phyloP scores from a whole-genome alignment of 2,113 vertebrate species.

The Guaruba guarouba region DNA sequence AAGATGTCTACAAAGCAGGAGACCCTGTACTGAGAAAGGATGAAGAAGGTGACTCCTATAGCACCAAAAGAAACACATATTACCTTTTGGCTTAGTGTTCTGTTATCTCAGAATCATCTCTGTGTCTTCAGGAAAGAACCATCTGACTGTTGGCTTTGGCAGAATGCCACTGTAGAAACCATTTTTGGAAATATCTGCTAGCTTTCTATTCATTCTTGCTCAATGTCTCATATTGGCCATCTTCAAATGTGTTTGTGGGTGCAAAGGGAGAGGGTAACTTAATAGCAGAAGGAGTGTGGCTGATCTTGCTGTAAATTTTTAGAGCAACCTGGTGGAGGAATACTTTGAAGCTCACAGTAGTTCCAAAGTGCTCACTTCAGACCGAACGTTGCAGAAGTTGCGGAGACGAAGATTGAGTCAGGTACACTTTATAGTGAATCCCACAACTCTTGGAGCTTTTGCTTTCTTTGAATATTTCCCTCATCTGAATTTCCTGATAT shows the following conservation, averaged over 20 bases:
- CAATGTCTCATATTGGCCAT: neutral
- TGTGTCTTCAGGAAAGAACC: neutral
- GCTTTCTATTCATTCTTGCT: neutral
- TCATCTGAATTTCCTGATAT: neutral
- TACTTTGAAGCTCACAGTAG: constrained; percentile 97
- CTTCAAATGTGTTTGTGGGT: neutral
- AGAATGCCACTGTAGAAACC: neutral
- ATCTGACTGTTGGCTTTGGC: neutral
- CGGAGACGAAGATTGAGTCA: constrained; percentile 85
- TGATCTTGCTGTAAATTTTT: constrained; percentile 37
- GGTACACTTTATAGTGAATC: constrained; percentile 68
- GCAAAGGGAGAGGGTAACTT: neutral
- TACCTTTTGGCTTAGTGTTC: neutral
- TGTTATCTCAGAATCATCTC: neutral
- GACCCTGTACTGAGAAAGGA: neutral
- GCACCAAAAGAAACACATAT: neutral
- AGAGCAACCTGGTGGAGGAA: constrained; percentile 87
- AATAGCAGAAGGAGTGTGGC: neutral
- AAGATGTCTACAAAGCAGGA: neutral
- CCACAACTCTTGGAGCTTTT: neutral
- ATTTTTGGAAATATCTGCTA: neutral
- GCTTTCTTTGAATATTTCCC: neutral
- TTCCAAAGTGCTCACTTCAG: constrained; percentile 93
- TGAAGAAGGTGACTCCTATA: neutral
- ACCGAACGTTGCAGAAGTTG: constrained; percentile 90